Evolutionary conservation across 2,888 invertebrate species (phyloP).

Genomic region (Phragmatobia fuliginosa): DNA sequence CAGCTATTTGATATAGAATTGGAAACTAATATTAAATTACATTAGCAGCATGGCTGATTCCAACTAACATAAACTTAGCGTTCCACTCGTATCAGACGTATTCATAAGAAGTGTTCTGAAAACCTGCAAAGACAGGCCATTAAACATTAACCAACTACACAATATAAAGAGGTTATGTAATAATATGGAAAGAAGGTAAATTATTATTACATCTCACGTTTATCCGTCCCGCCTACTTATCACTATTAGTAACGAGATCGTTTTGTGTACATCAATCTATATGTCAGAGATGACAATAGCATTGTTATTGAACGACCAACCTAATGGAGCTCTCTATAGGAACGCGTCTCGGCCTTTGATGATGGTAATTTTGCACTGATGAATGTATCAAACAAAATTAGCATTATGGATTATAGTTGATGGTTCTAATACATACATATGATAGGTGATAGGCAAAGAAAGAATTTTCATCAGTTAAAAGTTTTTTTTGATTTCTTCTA

Average conservation of each 20-base stretch:
- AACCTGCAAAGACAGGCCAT: background rate
- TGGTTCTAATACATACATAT: background rate
- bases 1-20: no score
- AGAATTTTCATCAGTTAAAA: no score
- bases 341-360: slow-evolving; percentile 1
- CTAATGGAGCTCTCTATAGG: slow-evolving; percentile 2
- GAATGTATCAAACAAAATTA: background rate
- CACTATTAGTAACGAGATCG: slow-evolving; percentile 10
- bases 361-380: background rate
- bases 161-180: background rate
- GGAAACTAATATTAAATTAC: no score
- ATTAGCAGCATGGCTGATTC: no score
- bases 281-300: slow-evolving; percentile 9
- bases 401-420: background rate
- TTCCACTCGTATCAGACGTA: no score
- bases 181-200: background rate
- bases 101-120: background rate
- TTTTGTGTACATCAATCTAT: slow-evolving; percentile 13
- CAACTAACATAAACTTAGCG: no score
- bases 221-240: background rate
- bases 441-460: no score
- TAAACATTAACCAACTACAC: background rate
- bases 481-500: no score
- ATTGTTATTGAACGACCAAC: slow-evolving; percentile 8
- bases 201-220: slow-evolving; percentile 8